Evolutionary conservation across 35 echinoderm and acorn worm genomes (phyloP).

Genomic region (Amphiura filiformis): DNA sequence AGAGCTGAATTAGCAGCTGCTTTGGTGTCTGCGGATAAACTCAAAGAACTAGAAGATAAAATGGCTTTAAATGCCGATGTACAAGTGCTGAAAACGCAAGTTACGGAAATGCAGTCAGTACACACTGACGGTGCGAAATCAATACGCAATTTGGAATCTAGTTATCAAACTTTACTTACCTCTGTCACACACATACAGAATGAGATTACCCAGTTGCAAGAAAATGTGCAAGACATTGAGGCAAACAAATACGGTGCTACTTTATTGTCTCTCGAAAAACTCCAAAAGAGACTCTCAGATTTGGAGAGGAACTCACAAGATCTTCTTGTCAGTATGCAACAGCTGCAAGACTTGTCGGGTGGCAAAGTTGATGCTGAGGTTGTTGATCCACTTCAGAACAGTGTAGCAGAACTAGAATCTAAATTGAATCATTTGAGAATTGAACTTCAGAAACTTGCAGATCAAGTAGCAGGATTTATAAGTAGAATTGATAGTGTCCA

Average conservation of each 20-base stretch:
- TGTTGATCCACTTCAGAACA: neutral
- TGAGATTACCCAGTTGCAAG: neutral
- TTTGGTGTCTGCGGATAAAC: neutral
- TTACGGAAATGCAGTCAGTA: neutral
- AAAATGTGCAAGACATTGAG: slow-evolving; percentile 4
- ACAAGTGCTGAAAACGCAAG: neutral
- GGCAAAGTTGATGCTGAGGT: neutral
- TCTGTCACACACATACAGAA: neutral
- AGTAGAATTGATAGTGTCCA: neutral
- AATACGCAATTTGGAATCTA: neutral
- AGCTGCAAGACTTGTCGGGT: neutral
- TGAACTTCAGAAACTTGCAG: neutral
- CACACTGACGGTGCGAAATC: neutral
- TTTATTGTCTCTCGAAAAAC: neutral
- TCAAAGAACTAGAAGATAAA: neutral
- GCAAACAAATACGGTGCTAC: slow-evolving; percentile 3
- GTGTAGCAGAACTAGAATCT: neutral
- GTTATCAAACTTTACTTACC: neutral
- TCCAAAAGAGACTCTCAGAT: slow-evolving; percentile 18
- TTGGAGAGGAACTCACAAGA: slow-evolving; percentile 19
- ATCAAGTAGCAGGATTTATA: neutral
- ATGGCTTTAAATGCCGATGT: slow-evolving; percentile 3
- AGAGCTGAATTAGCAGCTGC: neutral
- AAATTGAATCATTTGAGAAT: neutral
- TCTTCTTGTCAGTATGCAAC: slow-evolving; percentile 1